Percentiles rank a stretch among this genome's conserved stretches.
Conservation (phyloP, 30 jellyfish, hydroid and myxozoan genomes). For the Clytia hemisphaerica region DNA sequence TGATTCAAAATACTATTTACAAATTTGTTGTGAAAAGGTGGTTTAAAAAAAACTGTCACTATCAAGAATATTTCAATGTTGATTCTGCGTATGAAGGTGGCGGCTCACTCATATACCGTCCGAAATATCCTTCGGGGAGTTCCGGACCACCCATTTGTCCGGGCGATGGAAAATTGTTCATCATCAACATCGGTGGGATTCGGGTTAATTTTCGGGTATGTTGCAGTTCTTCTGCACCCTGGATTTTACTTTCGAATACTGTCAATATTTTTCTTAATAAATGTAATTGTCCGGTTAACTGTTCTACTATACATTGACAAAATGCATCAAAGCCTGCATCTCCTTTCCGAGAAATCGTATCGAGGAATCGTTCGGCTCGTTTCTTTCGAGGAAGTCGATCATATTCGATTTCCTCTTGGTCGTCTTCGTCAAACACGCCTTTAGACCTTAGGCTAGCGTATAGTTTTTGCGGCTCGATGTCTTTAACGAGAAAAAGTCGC, state of each 20-base stretch:
- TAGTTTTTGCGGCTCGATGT: conserved; percentile 9
- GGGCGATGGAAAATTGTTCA: conserved; percentile 2
- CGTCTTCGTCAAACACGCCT: conserved; percentile 9
- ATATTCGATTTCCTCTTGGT: conserved; percentile 9
- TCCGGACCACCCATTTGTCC: conserved; percentile 37
- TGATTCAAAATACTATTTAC: too few relatives aligned
- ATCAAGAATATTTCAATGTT: not conserved
- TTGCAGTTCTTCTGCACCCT: not conserved
- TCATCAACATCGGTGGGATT: not conserved
- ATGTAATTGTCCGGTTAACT: conserved; percentile 13
- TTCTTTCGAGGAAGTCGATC: conserved; percentile 1
- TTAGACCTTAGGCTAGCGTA: conserved; percentile 1
- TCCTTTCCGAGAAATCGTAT: conserved; percentile 1
- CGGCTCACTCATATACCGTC: conserved; percentile 20
- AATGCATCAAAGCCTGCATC: conserved; percentile 2
- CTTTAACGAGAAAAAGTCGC: not conserved
- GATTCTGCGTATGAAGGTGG: conserved; percentile 28
- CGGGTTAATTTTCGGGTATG: conserved; percentile 2
- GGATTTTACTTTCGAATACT: not conserved
- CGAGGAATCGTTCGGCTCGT: conserved; percentile 10
- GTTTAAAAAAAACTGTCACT: too few relatives aligned
- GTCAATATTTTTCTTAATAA: conserved; percentile 2
- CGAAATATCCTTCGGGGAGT: conserved; percentile 11
- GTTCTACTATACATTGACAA: conserved; percentile 14
- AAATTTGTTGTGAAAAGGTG: too few relatives aligned